Base-by-base conservation (phyloP, 2,888 invertebrate species). In the Brachyopa scutellaris region DNA sequence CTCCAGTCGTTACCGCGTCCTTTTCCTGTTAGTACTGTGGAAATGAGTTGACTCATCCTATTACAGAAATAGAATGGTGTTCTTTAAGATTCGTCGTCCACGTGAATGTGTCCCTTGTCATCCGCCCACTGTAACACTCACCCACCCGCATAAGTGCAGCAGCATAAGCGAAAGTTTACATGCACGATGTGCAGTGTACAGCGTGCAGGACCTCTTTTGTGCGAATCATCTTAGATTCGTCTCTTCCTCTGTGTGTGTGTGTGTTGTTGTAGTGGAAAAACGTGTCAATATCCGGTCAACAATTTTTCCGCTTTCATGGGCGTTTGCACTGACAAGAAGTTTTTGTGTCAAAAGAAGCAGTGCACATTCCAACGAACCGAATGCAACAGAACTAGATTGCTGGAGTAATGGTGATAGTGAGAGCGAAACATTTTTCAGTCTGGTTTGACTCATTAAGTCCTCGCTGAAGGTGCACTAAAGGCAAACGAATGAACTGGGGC, bases 201-300 rank as follows among this genome's bases (percentile, higher is more conserved):
- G n/a, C n/a, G n/a, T n/a, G n/a, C n/a, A n/a, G n/a, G n/a, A n/a
- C n/a, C n/a, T n/a, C n/a, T n/a, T n/a, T n/a, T n/a, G n/a, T n/a
- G n/a, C n/a, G n/a, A n/a, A n/a, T n/a, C n/a, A n/a, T n/a, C n/a
- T n/a, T n/a, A n/a, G n/a, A n/a, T n/a, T n/a, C n/a, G n/a, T n/a
- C n/a, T n/a, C n/a, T n/a, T n/a, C n/a, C n/a, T n/a, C n/a, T n/a
- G n/a, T n/a, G n/a, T n/a, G n/a, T n/a, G n/a, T n/a, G n/a, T n/a
- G n/a, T n/a, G n/a, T n/a, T n/a, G n/a, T n/a, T n/a, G n/a, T n/a
- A n/a, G n/a, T n/a, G n/a, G n/a, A 15, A 66, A 82, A 66, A 47
- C 70, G 70, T 77, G 82, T 82, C 82, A 82, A 77, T 77, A 77
- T 82, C 77, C 82, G 82, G 82, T 82, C 70, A 82, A 77, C 64